Evolutionary conservation across 2,113 vertebrate species (phyloP).

Genomic region (Onychorhynchus coronatus): DNA sequence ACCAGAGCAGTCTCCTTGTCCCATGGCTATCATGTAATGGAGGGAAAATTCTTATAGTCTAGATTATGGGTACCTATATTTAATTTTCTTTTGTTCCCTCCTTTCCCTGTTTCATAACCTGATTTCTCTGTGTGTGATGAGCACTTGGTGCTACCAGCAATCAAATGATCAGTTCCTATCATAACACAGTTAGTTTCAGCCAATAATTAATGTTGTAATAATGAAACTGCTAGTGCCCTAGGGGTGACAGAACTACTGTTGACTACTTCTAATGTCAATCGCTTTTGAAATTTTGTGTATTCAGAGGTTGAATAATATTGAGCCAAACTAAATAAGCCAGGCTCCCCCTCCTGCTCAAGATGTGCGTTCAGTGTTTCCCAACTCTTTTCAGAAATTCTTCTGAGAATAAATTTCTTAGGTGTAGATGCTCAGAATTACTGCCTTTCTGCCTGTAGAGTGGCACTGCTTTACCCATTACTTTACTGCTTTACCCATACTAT

Average conservation of each 20-base stretch:
- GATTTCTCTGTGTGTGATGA: not conserved
- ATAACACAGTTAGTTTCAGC: not conserved
- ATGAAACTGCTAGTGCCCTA: not conserved
- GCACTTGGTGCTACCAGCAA: not conserved
- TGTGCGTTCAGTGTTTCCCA: not conserved
- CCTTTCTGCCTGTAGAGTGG: not conserved
- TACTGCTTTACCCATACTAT: not conserved
- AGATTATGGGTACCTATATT: not conserved
- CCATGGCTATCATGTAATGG: not conserved
- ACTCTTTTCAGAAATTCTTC: not conserved
- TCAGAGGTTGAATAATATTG: not conserved
- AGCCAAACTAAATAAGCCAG: not conserved
- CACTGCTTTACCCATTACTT: too few species aligned
- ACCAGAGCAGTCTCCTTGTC: not conserved
- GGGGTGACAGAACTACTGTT: not conserved
- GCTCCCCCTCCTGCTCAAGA: not conserved
- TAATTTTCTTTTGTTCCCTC: not conserved
- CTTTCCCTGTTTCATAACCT: not conserved
- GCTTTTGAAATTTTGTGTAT: not conserved
- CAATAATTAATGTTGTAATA: not conserved
- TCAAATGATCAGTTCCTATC: not conserved
- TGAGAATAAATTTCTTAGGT: not conserved
- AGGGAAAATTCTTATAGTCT: not conserved
- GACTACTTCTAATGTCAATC: not conserved
- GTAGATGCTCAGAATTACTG: not conserved